A percentile compares a stretch with the other conserved stretches of the same genome.
These are phyloP conservation scores for Candidula unifasciata DNA, from an alignment of 2,888 invertebrate genomes.

Conservation along the genomic window DNA sequence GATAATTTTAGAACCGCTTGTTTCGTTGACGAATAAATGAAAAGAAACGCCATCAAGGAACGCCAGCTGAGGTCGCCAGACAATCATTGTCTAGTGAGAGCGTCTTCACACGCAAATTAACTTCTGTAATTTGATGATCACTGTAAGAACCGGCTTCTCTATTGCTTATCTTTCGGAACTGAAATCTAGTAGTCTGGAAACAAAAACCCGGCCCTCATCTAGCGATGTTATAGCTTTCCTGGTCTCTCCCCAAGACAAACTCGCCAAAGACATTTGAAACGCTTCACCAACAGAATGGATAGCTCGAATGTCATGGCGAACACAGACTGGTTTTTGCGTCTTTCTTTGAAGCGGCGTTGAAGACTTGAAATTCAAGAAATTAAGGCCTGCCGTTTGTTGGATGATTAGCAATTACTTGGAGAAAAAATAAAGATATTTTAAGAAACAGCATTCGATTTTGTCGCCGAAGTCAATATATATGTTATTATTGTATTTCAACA, in stretches of 20 bases:
- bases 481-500: neutral
- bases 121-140: neutral
- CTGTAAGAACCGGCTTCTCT: neutral
- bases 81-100: neutral
- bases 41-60: too few relatives aligned
- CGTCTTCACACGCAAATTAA: neutral
- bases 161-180: neutral
- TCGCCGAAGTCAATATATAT: neutral
- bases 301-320: too few relatives aligned
- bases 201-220: neutral
- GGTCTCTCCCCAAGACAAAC: too few relatives aligned
- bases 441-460: neutral
- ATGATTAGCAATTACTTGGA: neutral
- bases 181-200: neutral
- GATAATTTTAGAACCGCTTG: too few relatives aligned
- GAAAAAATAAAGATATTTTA: neutral
- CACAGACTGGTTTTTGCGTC: too few relatives aligned
- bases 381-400: neutral
- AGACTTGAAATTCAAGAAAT: conserved; percentile 16
- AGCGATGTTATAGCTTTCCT: neutral
- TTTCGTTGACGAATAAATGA: too few relatives aligned
- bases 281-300: too few relatives aligned
- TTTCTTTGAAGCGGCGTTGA: neutral
- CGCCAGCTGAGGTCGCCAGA: neutral
- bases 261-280: too few relatives aligned